Percentiles rank a stretch among this genome's conserved stretches.
Conservation (phyloP, 2,888 invertebrate species). For the Coelopa pilipes region DNA sequence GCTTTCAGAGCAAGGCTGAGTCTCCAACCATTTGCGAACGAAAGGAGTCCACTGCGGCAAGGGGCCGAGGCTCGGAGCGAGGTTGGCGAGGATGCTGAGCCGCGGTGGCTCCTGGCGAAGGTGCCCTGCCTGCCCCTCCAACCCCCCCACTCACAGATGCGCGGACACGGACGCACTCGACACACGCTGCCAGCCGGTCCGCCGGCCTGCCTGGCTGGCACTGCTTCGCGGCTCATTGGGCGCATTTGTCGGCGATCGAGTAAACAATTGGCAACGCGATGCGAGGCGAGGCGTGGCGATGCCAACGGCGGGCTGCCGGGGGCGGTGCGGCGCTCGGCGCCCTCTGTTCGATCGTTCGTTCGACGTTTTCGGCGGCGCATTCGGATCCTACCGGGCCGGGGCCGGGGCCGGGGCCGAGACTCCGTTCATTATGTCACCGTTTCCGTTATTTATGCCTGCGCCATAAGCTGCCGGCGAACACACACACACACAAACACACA, state of each 20-base stretch:
- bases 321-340: neutral
- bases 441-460: slow-evolving; percentile 42
- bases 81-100: too few relatives aligned
- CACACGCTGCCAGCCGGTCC: slow-evolving; percentile 37
- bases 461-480: slow-evolving; percentile 22
- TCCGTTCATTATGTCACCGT: slow-evolving; percentile 40
- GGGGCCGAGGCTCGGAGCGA: too few relatives aligned
- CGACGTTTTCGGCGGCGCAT: neutral
- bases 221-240: slow-evolving; percentile 60
- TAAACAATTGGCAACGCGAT: slow-evolving; percentile 57
- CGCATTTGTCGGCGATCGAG: slow-evolving; percentile 61
- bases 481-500: neutral
- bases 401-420: neutral
- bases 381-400: neutral
- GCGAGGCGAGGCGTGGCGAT: slow-evolving; percentile 11
- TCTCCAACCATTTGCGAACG: too few relatives aligned
- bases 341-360: neutral
- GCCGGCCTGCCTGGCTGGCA: slow-evolving; percentile 49
- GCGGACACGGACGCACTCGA: too few relatives aligned
- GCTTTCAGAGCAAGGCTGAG: too few relatives aligned
- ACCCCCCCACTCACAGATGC: too few relatives aligned
- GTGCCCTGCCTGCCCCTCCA: too few relatives aligned
- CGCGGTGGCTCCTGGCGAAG: too few relatives aligned
- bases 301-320: slow-evolving; percentile 17
- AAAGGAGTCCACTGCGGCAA: too few relatives aligned